Base-by-base conservation (phyloP, 2,797 vertebrate genomes). In the Schizopygopsis malacanthus region DNA sequence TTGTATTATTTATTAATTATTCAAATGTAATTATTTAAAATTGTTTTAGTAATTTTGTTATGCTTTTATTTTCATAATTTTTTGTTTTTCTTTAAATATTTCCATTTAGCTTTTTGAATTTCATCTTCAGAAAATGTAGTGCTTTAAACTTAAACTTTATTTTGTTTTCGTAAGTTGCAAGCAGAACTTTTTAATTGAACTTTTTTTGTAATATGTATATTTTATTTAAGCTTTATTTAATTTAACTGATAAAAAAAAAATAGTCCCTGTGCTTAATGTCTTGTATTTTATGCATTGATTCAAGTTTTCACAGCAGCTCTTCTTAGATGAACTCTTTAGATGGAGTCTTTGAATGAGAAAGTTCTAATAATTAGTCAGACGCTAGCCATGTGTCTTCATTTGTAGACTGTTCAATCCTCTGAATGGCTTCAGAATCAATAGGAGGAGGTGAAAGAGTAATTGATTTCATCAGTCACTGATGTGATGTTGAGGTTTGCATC, bases 391-490 rank as follows among this genome's bases (percentile, higher is more conserved):
- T 77, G 37, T 86, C 87, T 76, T 54, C 65, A 75, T 90, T 90
- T 39, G 43, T 89, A 84, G 82, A 87, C 85, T 70, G 86, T 90
- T 90, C 86, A 89, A 89, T 91, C 86, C 50, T 79, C 81, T 90
- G 89, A 88, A 88, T 90, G 89, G 86, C 88, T 84, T 65, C 59
- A 10, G 56, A 90, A 93, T 93, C 92, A 91, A 93, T 94, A 90
- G 78, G 50, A 85, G 86, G 90, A 88, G 88, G 88, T 84, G 80
- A 20, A 83, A 70, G 85, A 80, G 61, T 90, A 91, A 93, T 88
- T 90, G 89, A 72, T 77, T 61, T 81, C 89, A 93, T 94, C 87
- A 88, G 93, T 94, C 92, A 90, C 78, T 89, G 81, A 82, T 90
- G 87, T 88, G 90, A 88, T 82, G 72, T 87, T 78, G 5, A 78